Percentiles rank a stretch among this genome's conserved stretches.
These are phyloP conservation scores for Mactromeris polynyma DNA, from an alignment of 2,888 invertebrate genomes.

Conservation along the genomic window DNA sequence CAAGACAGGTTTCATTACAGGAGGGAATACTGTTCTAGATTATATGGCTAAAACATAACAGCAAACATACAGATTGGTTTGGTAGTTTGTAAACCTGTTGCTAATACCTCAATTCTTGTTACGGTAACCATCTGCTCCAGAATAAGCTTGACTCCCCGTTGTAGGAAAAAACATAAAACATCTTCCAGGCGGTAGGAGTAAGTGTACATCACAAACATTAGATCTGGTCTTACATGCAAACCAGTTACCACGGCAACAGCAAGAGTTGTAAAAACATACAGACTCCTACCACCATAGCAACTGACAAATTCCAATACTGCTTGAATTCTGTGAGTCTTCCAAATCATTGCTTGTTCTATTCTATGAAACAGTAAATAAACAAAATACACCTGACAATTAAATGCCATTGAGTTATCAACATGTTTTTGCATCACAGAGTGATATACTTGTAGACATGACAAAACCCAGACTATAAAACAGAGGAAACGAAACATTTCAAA, in stretches of 20 bases:
- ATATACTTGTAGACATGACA: too few relatives aligned
- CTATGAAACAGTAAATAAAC: neutral
- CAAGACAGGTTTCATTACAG: too few relatives aligned
- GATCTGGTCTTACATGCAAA: neutral
- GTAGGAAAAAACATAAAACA: conserved; percentile 25
- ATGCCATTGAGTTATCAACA: too few relatives aligned
- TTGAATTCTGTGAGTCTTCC: neutral
- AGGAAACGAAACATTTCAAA: too few relatives aligned
- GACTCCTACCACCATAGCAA: neutral
- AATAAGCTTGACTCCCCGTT: conserved; percentile 13
- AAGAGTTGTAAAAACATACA: neutral
- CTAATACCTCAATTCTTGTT: conserved; percentile 31
- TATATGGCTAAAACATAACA: too few relatives aligned
- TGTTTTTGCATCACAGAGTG: too few relatives aligned
- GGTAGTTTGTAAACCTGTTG: neutral
- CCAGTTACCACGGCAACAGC: neutral
- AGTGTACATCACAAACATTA: conserved; percentile 16
- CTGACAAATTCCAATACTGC: neutral
- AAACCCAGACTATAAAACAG: too few relatives aligned
- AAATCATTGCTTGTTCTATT: neutral
- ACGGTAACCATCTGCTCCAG: neutral
- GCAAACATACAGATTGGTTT: too few relatives aligned
- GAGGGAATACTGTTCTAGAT: too few relatives aligned
- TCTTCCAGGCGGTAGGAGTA: conserved; percentile 8
- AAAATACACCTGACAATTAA: neutral